phyloP scores from a whole-genome alignment of 1,140 invertebrate genomes.

The Drosophila eugracilis region DNA sequence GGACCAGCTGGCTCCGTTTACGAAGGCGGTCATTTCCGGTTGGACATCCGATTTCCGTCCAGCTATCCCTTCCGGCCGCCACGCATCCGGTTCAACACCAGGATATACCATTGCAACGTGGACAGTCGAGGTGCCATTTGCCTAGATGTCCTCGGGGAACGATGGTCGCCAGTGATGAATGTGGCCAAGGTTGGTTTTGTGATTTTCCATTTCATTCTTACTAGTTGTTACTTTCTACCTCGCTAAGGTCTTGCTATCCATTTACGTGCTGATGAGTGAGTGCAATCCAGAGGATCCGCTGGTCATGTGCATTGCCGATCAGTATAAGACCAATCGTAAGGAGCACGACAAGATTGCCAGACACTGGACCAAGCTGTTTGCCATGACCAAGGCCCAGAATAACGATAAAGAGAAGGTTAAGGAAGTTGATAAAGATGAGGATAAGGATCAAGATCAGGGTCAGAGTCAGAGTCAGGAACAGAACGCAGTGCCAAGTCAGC shows the following conservation, averaged over 20 bases:
- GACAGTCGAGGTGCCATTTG: constrained; percentile 65
- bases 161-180: constrained; percentile 68
- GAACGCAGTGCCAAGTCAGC: neutral
- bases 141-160: constrained; percentile 60
- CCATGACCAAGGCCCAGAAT: constrained; percentile 17
- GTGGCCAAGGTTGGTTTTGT: constrained; percentile 45
- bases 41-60: constrained; percentile 60
- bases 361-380: constrained; percentile 57
- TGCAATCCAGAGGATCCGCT: constrained; percentile 71
- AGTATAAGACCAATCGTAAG: constrained; percentile 60
- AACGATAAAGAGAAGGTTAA: neutral
- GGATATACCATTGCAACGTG: constrained; percentile 89
- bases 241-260: constrained; percentile 61
- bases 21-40: constrained; percentile 56
- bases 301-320: constrained; percentile 61
- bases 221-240: neutral
- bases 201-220: neutral
- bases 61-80: constrained; percentile 87
- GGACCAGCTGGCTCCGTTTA: constrained; percentile 57
- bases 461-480: neutral
- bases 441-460: too few species aligned
- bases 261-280: constrained; percentile 62
- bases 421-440: neutral
- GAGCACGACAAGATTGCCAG: constrained; percentile 65
- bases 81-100: constrained; percentile 89